phyloP scores from a whole-genome alignment of 2,888 invertebrate species.

The Bibio marci region DNA sequence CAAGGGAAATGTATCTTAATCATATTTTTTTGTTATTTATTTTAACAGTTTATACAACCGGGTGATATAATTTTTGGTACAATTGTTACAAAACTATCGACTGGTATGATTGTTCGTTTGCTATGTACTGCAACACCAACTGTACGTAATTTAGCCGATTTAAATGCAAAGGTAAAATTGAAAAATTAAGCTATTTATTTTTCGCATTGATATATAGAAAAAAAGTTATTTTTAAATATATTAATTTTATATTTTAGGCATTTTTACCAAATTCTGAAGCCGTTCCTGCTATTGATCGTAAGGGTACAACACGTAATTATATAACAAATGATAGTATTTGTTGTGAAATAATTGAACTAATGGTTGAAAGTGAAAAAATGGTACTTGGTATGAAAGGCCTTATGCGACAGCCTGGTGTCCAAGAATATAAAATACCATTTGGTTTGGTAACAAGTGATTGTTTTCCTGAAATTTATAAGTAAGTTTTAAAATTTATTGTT shows the following conservation, averaged over 20 bases:
- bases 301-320: conserved; percentile 58
- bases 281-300: conserved; percentile 65
- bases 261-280: conserved; percentile 51
- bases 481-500: no score
- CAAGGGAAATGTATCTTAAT: background rate
- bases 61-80: conserved; percentile 66
- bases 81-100: conserved; percentile 54
- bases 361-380: conserved; percentile 73
- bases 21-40: no score
- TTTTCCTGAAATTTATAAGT: conserved; percentile 72
- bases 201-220: no score
- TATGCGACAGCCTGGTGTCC: conserved; percentile 44
- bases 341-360: conserved; percentile 76
- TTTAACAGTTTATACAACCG: conserved; percentile 33
- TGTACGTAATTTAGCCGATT: conserved; percentile 67
- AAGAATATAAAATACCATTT: conserved; percentile 53
- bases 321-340: conserved; percentile 70
- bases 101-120: conserved; percentile 62
- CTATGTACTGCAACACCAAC: conserved; percentile 67
- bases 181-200: background rate
- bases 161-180: conserved; percentile 65
- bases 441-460: conserved; percentile 71
- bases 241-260: no score
- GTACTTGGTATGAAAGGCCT: conserved; percentile 73
- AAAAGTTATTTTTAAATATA: no score